phyloP scores from a whole-genome alignment of 1,140 invertebrate species.

The Zaprionus camerounensis region DNA sequence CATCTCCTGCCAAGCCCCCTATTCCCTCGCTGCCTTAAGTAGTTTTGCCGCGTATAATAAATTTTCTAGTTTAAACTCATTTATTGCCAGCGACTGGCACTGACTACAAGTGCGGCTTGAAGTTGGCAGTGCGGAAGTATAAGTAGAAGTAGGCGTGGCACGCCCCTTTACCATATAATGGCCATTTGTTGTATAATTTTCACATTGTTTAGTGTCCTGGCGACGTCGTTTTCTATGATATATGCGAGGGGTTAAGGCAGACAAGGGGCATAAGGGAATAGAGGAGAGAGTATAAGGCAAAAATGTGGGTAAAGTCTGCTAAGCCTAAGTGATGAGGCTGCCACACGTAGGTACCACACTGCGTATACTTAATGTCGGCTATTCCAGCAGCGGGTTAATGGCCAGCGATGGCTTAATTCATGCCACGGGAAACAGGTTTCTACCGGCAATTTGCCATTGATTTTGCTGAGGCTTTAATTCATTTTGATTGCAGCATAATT shows the following conservation, averaged over 20 bases:
- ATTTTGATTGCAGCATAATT: conserved; percentile 7
- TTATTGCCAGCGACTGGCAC: conserved; percentile 61
- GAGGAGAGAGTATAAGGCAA: background rate
- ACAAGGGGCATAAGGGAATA: background rate
- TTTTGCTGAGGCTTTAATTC: conserved; percentile 1
- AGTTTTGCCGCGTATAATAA: conserved; percentile 80
- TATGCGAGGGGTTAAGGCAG: conserved; percentile 46
- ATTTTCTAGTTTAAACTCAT: conserved; percentile 82
- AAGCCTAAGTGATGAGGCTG: conserved; percentile 11
- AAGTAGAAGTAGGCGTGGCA: background rate
- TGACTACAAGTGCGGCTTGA: conserved; percentile 2
- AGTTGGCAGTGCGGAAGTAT: background rate
- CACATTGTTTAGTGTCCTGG: conserved; percentile 74
- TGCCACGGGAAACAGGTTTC: background rate
- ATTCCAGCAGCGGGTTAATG: conserved; percentile 30
- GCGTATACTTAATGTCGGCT: conserved; percentile 27
- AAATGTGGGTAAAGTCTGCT: no score
- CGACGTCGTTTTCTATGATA: conserved; percentile 61
- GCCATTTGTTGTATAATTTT: conserved; percentile 81
- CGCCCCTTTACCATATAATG: conserved; percentile 51
- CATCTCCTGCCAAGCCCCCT: background rate
- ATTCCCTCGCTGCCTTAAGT: conserved; percentile 57
- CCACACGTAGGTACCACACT: conserved; percentile 5
- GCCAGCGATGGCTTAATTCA: conserved; percentile 44
- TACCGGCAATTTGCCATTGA: conserved; percentile 14